Evolutionary conservation across 2,113 vertebrate species (phyloP), one percentile per base, ranked within the genome.

Genomic region (Amphiprion ocellaris): DNA sequence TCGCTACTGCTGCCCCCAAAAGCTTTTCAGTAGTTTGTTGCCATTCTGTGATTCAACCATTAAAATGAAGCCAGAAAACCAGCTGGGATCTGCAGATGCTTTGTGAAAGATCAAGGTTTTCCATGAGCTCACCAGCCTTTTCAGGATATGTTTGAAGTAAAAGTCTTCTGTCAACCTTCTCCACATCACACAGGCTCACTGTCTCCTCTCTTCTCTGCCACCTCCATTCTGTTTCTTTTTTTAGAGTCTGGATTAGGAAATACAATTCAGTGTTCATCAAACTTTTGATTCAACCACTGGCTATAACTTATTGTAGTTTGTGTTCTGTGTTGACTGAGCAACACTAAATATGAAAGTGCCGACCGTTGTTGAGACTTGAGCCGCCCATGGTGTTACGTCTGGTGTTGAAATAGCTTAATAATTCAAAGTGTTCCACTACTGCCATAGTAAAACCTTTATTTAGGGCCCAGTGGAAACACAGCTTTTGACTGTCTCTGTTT

Each of bases 71-170:
- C 83, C 58, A 82, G 63, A 68, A 66, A 64, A 81, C 19, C 82
- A 84, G 89, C 83, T 86, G 87, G 69, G 79, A 87, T 79, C 76
- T 77, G 68, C 50, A 77, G 79, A 78, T 54, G 71, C 81, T 89
- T 74, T 70, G 74, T 80, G 68, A 79, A 83, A 90, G 85, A 84
- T 85, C 77, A 83, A 83, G 56, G 81, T 87, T 91, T 93, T 92
- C 87, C 89, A 90, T 92, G 85, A 92, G 69, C 85, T 90, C 90
- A 92, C 72, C 39, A 21, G 30, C 15, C 73, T 79, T 81, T 89
- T 81, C 83, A 78, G 73, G 82, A 79, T 56, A 62, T 64, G 41
- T 82, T 75, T 83, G 12, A 80, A 86, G 58, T 69, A 66, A 71
- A 77, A 66, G 46, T 66, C 71, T 80, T 83, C 79, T 79, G 56